A percentile compares a stretch with the other conserved stretches of the same genome.
These are phyloP conservation scores for Oncorhynchus masou DNA, from an alignment of 2,113 vertebrate species.

Conservation along the genomic window DNA sequence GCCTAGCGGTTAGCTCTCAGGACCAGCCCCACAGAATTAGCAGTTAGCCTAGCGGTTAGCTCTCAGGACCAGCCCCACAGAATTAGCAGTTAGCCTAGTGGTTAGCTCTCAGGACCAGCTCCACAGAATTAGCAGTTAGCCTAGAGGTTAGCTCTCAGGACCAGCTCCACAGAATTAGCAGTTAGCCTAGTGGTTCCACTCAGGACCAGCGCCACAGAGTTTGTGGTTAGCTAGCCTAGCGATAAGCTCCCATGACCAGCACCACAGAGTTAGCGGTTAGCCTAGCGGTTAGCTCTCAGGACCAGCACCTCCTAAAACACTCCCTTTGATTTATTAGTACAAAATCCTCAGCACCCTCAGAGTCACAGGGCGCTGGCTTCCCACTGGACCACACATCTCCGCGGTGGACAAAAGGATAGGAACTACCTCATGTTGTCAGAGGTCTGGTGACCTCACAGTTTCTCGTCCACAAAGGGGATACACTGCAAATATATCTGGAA, in stretches of 20 bases:
- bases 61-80: neutral
- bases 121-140: neutral
- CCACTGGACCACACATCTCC: too few relatives aligned
- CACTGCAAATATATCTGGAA: neutral
- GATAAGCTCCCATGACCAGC: slow-evolving; percentile 4
- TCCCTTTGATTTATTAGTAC: too few relatives aligned
- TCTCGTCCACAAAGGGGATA: neutral
- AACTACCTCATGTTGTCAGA: neutral
- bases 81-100: neutral
- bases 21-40: neutral
- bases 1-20: too few relatives aligned
- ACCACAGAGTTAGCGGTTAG: neutral
- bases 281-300: too few relatives aligned
- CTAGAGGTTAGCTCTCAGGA: slow-evolving; percentile 4
- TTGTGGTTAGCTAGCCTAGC: neutral
- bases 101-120: slow-evolving; percentile 7
- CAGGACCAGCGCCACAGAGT: neutral
- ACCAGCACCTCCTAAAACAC: too few relatives aligned
- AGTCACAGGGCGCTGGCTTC: too few relatives aligned
- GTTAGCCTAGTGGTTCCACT: slow-evolving; percentile 6
- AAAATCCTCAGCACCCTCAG: too few relatives aligned
- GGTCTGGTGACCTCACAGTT: neutral
- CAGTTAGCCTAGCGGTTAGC: neutral
- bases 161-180: neutral
- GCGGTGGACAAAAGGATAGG: too few relatives aligned